Base-by-base conservation (phyloP, 2,113 vertebrate genomes). In the Nyctibius bracteatus region DNA sequence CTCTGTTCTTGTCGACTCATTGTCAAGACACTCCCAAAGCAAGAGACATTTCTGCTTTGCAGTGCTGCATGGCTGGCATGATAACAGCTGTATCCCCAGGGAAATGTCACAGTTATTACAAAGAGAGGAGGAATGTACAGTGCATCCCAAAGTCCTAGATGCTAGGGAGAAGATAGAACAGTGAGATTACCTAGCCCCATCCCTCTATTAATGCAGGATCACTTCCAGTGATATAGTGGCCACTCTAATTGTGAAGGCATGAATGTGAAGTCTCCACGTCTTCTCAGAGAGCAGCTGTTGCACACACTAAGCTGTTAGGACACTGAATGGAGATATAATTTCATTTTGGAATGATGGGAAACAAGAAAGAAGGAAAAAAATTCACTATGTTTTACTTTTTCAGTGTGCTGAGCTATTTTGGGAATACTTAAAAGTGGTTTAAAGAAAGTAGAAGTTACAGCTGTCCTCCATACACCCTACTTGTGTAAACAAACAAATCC, bases 51-150 rank as follows among this genome's bases (percentile, higher is more conserved):
- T 75, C 79, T 75, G 44, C 44, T 77, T 75, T 82, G 71, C 61
- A 18, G 0, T 8, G 49, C 46, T 86, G 9, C 55, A 59, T 17
- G 47, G 22, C 57, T 93, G 67, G 44, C 82, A 66, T 2, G 2
- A 46, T 77, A 81, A 94, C 71, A 66, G 21, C 55, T 44, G 21
- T 31, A 46, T 88, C 59, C 67, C 35, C 33, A 28, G 33, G 88
- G 79, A 83, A 44, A 27, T n/a, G 22, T 20, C 85, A 86, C 55
- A 90, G 81, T 22, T 66, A 25, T 35, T 37, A 62, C 51, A 70
- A 25, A 47, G 39, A 43, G 6, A 81, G 21, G 19, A 81, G 44
- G 27, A 91, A 82, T 0, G 0, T 0, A 0, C 31, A 19, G 35
- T 33, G 25, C 66, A 70, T 94, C 37, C 37, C 23, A 27, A 82